Evolutionary conservation across 1,140 invertebrate species (phyloP).

Genomic region (Caenorhabditis brenneri): DNA sequence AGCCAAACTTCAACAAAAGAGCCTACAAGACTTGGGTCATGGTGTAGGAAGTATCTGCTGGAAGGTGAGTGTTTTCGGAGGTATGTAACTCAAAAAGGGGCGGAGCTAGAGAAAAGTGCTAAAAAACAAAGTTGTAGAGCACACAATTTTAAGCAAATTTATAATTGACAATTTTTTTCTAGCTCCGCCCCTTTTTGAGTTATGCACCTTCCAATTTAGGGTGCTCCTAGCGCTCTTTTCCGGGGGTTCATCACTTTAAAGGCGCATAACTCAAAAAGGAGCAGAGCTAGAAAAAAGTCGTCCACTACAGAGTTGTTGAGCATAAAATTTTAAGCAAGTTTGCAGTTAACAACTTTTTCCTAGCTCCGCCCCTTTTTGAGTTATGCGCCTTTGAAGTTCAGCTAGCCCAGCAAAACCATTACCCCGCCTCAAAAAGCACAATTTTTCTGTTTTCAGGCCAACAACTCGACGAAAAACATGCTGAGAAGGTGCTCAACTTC

Average conservation of each 20-base stretch:
- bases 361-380: background rate
- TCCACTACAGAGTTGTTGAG: no score
- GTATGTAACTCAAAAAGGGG: background rate
- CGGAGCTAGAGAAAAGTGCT: background rate
- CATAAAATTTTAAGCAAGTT: no score
- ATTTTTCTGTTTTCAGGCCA: conserved; percentile 51
- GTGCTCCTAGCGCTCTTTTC: no score
- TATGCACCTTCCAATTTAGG: background rate
- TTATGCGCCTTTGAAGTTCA: no score
- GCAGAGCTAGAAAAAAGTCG: background rate
- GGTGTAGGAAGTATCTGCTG: conserved; percentile 46
- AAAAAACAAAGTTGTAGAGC: background rate
- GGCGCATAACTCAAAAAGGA: background rate
- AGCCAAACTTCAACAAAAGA: background rate
- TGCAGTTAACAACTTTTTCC: no score
- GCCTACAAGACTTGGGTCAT: background rate
- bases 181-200: no score
- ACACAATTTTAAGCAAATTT: no score
- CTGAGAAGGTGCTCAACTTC: conserved; percentile 46
- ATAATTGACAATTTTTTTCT: no score
- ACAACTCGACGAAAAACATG: conserved; percentile 55
- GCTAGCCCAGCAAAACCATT: no score
- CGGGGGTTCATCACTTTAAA: background rate
- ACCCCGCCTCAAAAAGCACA: background rate
- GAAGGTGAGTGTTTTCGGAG: conserved; percentile 16